Percentiles rank a stretch among this genome's conserved stretches.
Conservation (phyloP, 2,113 vertebrate species). For the Varanus komodoensis region DNA sequence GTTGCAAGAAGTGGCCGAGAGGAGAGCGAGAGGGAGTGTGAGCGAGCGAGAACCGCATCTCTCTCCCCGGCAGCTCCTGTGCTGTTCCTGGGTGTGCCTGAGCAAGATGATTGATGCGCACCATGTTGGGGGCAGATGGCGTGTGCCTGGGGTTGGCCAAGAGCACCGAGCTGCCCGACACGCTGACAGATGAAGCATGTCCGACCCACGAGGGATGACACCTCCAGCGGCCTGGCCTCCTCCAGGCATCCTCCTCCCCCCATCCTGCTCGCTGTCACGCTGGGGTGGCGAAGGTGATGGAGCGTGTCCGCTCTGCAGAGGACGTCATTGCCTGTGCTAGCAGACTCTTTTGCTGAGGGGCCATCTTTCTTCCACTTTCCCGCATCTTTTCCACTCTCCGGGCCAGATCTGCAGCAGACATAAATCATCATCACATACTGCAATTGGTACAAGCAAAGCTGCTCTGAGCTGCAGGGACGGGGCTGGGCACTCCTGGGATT, state of each 20-base stretch:
- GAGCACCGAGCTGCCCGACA: neutral
- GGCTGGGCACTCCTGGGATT: fast-evolving
- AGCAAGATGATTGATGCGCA: neutral
- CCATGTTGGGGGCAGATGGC: fast-evolving
- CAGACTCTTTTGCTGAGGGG: fast-evolving
- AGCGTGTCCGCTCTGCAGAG: fast-evolving
- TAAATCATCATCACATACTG: neutral
- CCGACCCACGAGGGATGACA: neutral
- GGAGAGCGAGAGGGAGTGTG: neutral
- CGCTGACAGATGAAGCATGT: neutral
- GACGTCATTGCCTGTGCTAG: fast-evolving
- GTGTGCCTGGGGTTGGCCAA: fast-evolving
- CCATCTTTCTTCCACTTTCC: neutral
- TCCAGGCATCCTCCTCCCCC: neutral
- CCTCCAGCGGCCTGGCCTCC: neutral
- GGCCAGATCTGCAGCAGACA: neutral
- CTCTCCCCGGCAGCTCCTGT: neutral
- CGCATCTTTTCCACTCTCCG: fast-evolving
- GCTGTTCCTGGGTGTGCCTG: neutral
- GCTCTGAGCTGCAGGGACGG: neutral
- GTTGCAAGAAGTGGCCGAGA: no score
- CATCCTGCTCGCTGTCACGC: neutral
- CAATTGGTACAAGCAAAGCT: neutral
- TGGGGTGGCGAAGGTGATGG: fast-evolving
- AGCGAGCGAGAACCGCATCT: constrained; percentile 20